Conservation (phyloP, 2,113 vertebrate species). For the Anas platyrhynchos region DNA sequence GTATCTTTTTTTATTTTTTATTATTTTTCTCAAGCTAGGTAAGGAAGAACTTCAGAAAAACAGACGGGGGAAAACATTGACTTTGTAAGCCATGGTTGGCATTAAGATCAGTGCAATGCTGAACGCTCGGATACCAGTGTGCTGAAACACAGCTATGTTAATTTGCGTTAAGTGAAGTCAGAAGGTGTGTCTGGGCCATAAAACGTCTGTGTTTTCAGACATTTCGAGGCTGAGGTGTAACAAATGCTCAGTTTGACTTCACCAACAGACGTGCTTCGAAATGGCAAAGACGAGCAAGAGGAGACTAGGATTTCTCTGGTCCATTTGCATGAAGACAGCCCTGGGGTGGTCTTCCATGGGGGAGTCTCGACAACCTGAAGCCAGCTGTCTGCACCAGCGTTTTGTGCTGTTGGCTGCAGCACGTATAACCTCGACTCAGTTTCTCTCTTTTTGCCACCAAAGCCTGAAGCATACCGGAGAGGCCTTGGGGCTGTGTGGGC, state of each 20-base stretch:
- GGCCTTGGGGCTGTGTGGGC: neutral
- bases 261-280: neutral
- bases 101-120: neutral
- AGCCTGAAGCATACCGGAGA: neutral
- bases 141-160: neutral
- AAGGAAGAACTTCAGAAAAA: constrained; percentile 15
- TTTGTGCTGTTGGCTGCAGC: neutral
- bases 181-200: neutral
- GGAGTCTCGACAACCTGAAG: neutral
- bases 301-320: neutral
- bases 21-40: constrained; percentile 17
- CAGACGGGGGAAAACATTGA: neutral
- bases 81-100: neutral
- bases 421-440: neutral
- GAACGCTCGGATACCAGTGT: neutral
- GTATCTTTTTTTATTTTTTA: neutral
- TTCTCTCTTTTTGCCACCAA: constrained; percentile 17
- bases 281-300: neutral
- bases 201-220: neutral
- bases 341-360: neutral
- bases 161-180: neutral
- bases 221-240: neutral
- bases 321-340: neutral
- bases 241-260: neutral
- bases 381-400: neutral